Percentiles rank a stretch among this genome's conserved stretches.
Conservation (phyloP, 1,140 invertebrate genomes). For the Pseudomyrmex gracilis region DNA sequence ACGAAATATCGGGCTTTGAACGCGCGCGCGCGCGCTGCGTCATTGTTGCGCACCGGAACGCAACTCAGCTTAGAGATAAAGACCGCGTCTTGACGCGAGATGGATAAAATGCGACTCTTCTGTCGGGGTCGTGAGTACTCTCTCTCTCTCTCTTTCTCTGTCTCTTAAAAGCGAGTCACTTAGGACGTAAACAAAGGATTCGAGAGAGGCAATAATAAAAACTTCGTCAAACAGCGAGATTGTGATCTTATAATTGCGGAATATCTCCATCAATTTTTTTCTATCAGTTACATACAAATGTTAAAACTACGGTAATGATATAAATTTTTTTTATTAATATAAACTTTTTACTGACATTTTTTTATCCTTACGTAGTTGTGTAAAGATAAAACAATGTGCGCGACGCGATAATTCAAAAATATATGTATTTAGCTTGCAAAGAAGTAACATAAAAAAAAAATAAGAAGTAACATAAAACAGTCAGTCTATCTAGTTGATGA, state of each 20-base stretch:
- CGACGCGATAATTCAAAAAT: no score
- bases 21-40: neutral
- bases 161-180: slow-evolving; percentile 19
- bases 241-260: no score
- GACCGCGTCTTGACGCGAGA: neutral
- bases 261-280: no score
- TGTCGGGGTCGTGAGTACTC: neutral
- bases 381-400: no score
- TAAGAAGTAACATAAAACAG: slow-evolving; percentile 63
- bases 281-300: no score
- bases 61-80: neutral
- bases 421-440: slow-evolving; percentile 44
- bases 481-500: slow-evolving; percentile 42
- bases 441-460: slow-evolving; percentile 61
- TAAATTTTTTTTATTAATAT: no score
- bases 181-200: neutral
- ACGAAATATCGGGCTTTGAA: slow-evolving; percentile 46
- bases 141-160: no score
- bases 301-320: no score
- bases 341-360: no score
- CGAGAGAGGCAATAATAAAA: slow-evolving; percentile 3
- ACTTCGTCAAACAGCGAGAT: no score
- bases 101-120: slow-evolving; percentile 28
- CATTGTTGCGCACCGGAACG: slow-evolving; percentile 32
- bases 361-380: no score